Conservation (phyloP, 1,140 invertebrate species). For the Bombus picipes region DNA sequence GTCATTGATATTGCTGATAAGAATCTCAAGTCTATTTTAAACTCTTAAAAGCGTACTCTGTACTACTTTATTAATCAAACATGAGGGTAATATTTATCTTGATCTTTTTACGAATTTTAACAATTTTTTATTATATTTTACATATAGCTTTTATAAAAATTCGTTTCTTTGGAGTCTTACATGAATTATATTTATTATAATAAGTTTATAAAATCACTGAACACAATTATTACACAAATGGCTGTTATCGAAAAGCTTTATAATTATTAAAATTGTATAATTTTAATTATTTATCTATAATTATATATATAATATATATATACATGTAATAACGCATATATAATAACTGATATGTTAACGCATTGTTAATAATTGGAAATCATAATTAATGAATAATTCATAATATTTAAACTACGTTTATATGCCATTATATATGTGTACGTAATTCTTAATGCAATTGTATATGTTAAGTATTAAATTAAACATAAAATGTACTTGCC, state of each 20-base stretch:
- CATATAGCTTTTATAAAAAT: neutral
- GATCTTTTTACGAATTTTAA: neutral
- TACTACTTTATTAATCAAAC: conserved; percentile 71
- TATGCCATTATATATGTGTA: no score
- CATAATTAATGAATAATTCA: no score
- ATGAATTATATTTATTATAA: neutral
- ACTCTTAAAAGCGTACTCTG: conserved; percentile 56
- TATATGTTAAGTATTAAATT: no score
- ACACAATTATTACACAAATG: neutral
- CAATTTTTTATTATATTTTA: neutral
- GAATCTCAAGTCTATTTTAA: conserved; percentile 57
- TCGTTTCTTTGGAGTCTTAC: neutral
- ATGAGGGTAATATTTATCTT: conserved; percentile 14
- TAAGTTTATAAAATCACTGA: neutral
- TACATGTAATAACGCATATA: no score
- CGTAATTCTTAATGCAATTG: no score
- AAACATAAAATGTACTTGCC: no score
- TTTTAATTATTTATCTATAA: neutral
- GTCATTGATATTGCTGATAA: conserved; percentile 69
- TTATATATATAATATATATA: no score
- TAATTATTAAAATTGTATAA: neutral
- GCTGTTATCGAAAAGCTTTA: neutral
- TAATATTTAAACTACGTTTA: no score
- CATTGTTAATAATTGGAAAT: no score
- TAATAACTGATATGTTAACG: no score